Evolutionary conservation across 2,888 invertebrate species (phyloP), one percentile per base, ranked within the genome.

Genomic region (Stenolophus ochropezus): DNA sequence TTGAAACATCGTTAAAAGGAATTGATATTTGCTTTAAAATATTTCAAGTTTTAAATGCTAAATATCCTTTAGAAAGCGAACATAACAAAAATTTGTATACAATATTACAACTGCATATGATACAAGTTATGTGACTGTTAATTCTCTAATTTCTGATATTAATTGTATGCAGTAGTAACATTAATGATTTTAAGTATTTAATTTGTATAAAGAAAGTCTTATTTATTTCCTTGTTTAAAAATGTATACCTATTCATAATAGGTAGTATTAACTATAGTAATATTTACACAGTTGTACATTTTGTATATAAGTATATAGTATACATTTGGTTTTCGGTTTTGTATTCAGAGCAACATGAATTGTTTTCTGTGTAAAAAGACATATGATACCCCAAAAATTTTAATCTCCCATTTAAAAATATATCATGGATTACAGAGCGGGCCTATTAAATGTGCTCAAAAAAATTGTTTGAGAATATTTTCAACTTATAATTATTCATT

Each of bases 1-100:
- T 65, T n/a, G 21, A 65, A 27, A 33, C 79, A 47, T 69, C 79
- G 6, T 14, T 47, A 4, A 79, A 79, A 65, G 79, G 69, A 4
- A 58, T 79, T 4, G 79, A 79, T 47, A 2, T 79, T 21, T 79
- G 69, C 56, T 79, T 79, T 49, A 79, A 33, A 49, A 20, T n/a
- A 16, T 79, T 69, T 21, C 65, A 65, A 11, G 42, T 49, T n/a
- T 42, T 79, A 18, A 47, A 79, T 47, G 79, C 69, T 11, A 65
- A 79, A 47, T 69, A 69, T 21, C 71, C 69, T 5, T 11, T 42
- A 23, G 79, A 79, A 47, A 1, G 33, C 47, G 79, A 79, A 5
- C 20, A 49, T 14, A 25, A 4, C 69, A 79, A 27, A 27, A 27
- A 27, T 27, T 27, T 27, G n/a, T 27, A 4, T 27, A 27, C 27